Percentiles rank a stretch among this genome's conserved stretches.
Conservation (phyloP, 2,113 vertebrate species). For the Aldabrachelys gigantea region DNA sequence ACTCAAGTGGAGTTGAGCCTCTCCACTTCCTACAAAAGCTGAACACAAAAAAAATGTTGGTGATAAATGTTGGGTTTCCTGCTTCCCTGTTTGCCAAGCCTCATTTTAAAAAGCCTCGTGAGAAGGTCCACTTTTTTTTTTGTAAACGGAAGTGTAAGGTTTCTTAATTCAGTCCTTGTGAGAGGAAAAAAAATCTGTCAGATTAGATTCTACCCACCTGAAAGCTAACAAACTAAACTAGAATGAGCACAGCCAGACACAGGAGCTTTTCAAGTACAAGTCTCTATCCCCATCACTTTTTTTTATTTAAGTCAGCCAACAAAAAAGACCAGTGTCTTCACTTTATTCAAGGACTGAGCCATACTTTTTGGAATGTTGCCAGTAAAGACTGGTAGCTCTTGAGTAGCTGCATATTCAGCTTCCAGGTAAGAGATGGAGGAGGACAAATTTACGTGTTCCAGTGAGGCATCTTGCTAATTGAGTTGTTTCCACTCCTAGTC, state of each 20-base stretch:
- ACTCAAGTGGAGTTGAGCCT: neutral
- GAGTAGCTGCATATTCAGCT: neutral
- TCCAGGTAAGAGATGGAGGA: neutral
- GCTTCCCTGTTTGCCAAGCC: conserved; percentile 8
- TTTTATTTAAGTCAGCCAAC: neutral
- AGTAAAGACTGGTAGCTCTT: neutral
- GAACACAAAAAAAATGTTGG: neutral
- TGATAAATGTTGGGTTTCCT: neutral
- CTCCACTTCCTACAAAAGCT: fast-evolving
- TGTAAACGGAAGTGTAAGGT: conserved; percentile 23
- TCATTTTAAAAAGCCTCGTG: neutral
- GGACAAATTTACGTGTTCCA: neutral
- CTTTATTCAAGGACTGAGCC: neutral
- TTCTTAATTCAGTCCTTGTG: conserved; percentile 55
- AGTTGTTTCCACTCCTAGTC: neutral
- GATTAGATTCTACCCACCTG: neutral
- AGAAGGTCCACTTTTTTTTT: neutral
- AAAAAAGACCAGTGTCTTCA: neutral
- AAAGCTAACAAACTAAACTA: neutral
- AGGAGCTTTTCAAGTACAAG: neutral
- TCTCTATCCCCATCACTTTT: neutral
- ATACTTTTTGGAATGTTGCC: neutral
- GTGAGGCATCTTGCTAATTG: neutral
- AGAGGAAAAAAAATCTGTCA: conserved; percentile 56
- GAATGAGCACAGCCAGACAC: conserved; percentile 20